phyloP scores from a whole-genome alignment of 1,140 invertebrate genomes.

The Drosophila lowei region DNA sequence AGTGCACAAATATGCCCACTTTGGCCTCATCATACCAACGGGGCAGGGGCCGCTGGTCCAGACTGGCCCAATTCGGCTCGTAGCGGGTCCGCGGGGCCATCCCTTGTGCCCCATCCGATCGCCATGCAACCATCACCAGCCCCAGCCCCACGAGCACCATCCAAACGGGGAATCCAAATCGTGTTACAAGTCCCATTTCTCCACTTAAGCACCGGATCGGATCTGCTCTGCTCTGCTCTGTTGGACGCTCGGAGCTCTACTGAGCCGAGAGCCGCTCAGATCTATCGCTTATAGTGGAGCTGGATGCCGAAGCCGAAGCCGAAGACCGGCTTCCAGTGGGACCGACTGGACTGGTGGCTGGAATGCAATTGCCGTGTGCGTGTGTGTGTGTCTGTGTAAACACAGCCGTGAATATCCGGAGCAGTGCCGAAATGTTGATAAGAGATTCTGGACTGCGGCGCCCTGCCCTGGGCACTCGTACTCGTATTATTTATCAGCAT shows the following conservation, averaged over 20 bases:
- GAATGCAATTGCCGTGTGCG: too few species aligned
- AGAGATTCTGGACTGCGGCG: not conserved
- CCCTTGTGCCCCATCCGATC: slow-evolving; percentile 17
- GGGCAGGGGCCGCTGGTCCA: slow-evolving; percentile 92
- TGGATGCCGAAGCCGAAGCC: not conserved
- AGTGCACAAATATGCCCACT: slow-evolving; percentile 96
- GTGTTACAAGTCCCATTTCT: slow-evolving; percentile 15
- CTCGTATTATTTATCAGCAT: slow-evolving; percentile 26
- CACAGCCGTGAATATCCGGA: not conserved
- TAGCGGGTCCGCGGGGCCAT: slow-evolving; percentile 82
- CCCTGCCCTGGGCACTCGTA: too few species aligned
- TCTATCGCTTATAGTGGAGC: too few species aligned
- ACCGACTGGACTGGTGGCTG: not conserved
- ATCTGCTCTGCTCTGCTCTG: slow-evolving; percentile 8
- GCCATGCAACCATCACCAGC: slow-evolving; percentile 16
- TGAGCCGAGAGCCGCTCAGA: not conserved
- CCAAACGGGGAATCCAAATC: slow-evolving; percentile 40
- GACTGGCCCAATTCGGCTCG: slow-evolving; percentile 90
- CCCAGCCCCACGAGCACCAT: slow-evolving; percentile 11
- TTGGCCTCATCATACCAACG: slow-evolving; percentile 95
- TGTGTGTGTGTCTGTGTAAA: not conserved
- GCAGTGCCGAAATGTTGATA: slow-evolving; percentile 18
- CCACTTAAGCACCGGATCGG: slow-evolving; percentile 22
- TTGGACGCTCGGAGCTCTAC: slow-evolving; percentile 18
- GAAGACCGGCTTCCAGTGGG: not conserved